phyloP scores from a whole-genome alignment of 2,888 invertebrate species.

The Phasia obesa region DNA sequence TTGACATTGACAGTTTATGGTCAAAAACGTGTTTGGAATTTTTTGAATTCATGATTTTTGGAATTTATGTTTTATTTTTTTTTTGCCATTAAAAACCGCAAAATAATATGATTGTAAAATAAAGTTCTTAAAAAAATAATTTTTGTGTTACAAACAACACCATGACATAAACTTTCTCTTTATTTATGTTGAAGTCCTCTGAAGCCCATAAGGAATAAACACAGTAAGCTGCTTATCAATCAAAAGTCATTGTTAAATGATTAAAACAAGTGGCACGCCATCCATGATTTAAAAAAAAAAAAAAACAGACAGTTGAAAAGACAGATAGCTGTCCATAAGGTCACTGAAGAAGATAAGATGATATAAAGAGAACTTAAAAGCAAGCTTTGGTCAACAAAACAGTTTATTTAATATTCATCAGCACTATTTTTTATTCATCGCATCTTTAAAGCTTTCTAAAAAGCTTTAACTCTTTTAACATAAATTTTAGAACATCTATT shows the following conservation, averaged over 20 bases:
- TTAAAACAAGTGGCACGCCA: neutral
- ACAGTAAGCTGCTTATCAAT: slow-evolving; percentile 28
- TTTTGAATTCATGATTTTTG: slow-evolving; percentile 29
- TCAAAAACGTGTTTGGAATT: slow-evolving; percentile 65
- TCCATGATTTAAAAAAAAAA: neutral
- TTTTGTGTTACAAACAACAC: neutral
- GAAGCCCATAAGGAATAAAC: slow-evolving; percentile 1
- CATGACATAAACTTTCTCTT: slow-evolving; percentile 50
- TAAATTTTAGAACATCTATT: too few species aligned
- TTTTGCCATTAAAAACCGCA: slow-evolving; percentile 9
- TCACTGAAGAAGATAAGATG: neutral
- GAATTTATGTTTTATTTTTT: slow-evolving; percentile 31
- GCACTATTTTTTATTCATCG: too few species aligned
- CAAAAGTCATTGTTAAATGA: slow-evolving; percentile 41
- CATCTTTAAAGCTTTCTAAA: too few species aligned
- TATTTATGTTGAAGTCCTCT: slow-evolving; percentile 18
- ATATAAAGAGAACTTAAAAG: neutral
- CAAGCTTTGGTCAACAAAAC: too few species aligned
- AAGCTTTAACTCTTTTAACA: too few species aligned
- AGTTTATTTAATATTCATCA: too few species aligned
- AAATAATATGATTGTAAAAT: neutral
- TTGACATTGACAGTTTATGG: slow-evolving; percentile 69
- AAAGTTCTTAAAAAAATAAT: slow-evolving; percentile 1
- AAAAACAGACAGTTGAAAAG: neutral
- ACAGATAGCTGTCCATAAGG: neutral